Evolutionary conservation across 2,797 vertebrate species (phyloP).

Genomic region (Hydrophis major): DNA sequence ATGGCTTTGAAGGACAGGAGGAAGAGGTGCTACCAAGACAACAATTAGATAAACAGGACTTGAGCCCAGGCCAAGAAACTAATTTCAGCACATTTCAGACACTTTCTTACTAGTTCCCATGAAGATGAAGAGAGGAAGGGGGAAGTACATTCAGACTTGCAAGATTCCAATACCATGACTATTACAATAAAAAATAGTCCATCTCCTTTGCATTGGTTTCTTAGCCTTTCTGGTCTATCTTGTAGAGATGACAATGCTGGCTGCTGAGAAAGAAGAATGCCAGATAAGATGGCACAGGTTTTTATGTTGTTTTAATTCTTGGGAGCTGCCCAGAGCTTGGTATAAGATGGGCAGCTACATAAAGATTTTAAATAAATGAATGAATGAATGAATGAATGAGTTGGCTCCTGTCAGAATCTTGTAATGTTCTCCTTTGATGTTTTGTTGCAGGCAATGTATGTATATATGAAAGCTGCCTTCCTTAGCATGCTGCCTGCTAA

Average conservation of each 20-base stretch:
- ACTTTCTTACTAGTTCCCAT: neutral
- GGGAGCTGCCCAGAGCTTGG: neutral
- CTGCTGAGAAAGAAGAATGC: neutral
- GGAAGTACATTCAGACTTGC: neutral
- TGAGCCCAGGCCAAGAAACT: neutral
- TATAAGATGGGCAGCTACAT: neutral
- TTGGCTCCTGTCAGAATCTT: neutral
- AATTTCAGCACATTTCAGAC: neutral
- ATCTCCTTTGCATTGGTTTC: neutral
- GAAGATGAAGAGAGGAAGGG: neutral
- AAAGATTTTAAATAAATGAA: neutral
- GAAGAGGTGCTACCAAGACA: neutral
- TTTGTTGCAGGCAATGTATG: slow-evolving; percentile 78
- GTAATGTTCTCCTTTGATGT: neutral
- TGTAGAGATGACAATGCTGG: neutral
- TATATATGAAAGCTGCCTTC: slow-evolving; percentile 87
- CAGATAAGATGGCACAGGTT: neutral
- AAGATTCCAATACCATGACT: neutral
- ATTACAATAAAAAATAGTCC: neutral
- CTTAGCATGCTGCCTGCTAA: slow-evolving; percentile 81
- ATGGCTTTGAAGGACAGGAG: neutral
- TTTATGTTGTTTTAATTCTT: neutral
- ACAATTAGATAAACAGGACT: neutral
- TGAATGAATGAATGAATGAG: neutral
- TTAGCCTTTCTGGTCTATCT: neutral